Evolutionary conservation across 2,888 invertebrate genomes (phyloP).

Genomic region (Ptilodon capucinus): DNA sequence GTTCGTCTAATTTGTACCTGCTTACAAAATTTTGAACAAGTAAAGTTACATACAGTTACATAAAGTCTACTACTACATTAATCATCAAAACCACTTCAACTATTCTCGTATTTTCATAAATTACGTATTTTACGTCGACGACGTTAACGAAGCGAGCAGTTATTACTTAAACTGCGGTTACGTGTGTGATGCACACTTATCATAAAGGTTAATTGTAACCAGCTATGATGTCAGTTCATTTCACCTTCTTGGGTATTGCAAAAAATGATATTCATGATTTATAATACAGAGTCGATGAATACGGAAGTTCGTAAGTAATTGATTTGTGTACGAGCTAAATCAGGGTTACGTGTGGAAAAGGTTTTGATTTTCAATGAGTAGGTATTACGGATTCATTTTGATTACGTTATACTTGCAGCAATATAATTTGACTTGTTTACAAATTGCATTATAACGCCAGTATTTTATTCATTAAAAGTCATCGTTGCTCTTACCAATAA

Average conservation of each 20-base stretch:
- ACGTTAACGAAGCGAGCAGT: not conserved
- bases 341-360: not conserved
- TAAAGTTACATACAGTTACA: no score
- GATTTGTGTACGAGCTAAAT: not conserved
- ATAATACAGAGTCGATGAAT: not conserved
- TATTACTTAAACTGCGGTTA: not conserved
- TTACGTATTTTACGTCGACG: not conserved
- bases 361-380: not conserved
- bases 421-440: no score
- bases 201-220: not conserved
- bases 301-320: not conserved
- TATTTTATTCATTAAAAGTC: no score
- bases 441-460: no score
- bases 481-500: no score
- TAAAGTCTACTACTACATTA: not conserved
- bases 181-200: not conserved
- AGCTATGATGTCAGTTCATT: not conserved
- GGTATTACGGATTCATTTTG: not conserved
- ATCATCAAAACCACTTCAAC: not conserved
- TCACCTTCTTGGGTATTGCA: not conserved
- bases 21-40: no score
- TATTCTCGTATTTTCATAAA: not conserved
- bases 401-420: no score
- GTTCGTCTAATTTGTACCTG: no score
- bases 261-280: not conserved